These are phyloP conservation scores for Oceanites oceanicus DNA, from an alignment of 2,113 vertebrate genomes.

Conservation along the genomic window DNA sequence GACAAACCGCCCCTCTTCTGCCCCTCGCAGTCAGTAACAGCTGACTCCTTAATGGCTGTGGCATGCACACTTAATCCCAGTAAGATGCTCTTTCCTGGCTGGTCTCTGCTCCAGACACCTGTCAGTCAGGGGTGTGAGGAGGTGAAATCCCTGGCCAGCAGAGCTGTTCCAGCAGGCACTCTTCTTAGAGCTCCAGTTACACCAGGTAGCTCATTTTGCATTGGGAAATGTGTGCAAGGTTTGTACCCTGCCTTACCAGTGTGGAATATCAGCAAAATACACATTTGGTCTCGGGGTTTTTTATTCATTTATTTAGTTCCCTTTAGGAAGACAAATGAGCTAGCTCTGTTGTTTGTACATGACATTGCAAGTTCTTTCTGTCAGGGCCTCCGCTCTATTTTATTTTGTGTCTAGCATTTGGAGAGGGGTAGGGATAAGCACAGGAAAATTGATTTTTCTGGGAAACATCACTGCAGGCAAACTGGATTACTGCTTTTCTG, in stretches of 20 bases:
- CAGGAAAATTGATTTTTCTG: conserved; percentile 35
- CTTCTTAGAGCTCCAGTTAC: neutral
- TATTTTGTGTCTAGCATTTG: neutral
- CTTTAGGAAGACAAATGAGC: neutral
- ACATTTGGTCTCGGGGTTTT: neutral
- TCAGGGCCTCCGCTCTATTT: neutral
- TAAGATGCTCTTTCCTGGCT: conserved; percentile 52
- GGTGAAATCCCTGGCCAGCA: neutral
- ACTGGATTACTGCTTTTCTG: neutral
- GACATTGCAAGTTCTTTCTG: conserved; percentile 25
- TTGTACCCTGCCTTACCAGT: neutral
- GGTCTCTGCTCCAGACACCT: conserved; percentile 36
- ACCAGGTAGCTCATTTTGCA: conserved; percentile 3
- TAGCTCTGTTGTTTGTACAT: neutral
- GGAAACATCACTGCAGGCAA: neutral
- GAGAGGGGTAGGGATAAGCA: neutral
- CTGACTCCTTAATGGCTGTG: conserved; percentile 50
- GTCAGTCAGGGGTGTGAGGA: conserved; percentile 40
- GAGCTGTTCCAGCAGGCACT: neutral
- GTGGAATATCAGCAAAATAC: conserved; percentile 3
- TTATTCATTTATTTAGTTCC: conserved; percentile 24
- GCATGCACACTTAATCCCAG: conserved; percentile 55
- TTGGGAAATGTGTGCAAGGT: neutral
- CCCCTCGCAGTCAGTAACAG: conserved; percentile 21
- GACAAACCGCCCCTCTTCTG: neutral